phyloP scores from a whole-genome alignment of 2,888 invertebrate genomes.

The Mythimna vitellina region DNA sequence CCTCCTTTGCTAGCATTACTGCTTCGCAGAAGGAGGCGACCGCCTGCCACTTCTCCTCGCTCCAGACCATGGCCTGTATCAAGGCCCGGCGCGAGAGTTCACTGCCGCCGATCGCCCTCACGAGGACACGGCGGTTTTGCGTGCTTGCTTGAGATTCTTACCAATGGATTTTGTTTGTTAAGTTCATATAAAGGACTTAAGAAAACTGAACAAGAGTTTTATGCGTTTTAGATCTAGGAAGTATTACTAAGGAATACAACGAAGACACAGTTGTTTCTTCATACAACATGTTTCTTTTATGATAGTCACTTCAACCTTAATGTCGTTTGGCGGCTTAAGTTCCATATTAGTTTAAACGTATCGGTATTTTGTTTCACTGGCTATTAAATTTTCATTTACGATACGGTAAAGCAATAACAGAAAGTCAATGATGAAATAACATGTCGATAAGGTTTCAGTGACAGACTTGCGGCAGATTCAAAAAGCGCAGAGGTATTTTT shows the following conservation, averaged over 20 bases:
- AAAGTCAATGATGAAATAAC: conserved; percentile 68
- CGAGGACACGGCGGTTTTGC: no score
- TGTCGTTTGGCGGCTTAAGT: conserved; percentile 51
- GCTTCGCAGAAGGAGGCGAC: no score
- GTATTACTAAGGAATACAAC: background rate
- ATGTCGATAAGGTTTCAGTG: conserved; percentile 61
- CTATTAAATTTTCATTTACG: conserved; percentile 70
- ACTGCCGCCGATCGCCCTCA: no score
- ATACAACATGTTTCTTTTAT: conserved; percentile 16
- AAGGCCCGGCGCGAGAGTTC: no score
- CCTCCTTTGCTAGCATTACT: no score
- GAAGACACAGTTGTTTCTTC: conserved; percentile 7
- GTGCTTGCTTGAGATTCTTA: no score
- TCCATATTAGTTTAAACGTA: conserved; percentile 61
- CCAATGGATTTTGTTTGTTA: no score
- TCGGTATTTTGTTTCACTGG: conserved; percentile 61
- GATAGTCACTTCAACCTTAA: conserved; percentile 45
- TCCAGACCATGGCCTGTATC: no score
- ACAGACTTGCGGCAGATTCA: conserved; percentile 53
- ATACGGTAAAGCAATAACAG: conserved; percentile 62
- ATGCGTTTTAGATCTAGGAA: conserved; percentile 8
- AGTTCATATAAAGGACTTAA: background rate
- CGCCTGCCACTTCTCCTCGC: no score
- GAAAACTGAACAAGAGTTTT: background rate
- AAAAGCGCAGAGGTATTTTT: conserved; percentile 45